Conservation (phyloP, 2,113 vertebrate species). For the Myrmecobius fasciatus region DNA sequence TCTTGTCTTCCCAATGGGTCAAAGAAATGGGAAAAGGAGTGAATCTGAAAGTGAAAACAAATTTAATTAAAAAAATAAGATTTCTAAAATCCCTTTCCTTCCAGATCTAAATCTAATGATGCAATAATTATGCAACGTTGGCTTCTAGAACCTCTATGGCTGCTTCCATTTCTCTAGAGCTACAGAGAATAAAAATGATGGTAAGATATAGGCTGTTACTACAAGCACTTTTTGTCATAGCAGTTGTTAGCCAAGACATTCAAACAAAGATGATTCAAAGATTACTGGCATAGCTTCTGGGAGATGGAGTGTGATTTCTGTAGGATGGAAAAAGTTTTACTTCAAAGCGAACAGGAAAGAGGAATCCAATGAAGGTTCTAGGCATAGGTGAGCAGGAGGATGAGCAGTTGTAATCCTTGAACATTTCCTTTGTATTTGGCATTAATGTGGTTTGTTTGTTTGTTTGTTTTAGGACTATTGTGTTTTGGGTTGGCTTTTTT, state of each 20-base stretch:
- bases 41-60: background rate
- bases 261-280: background rate
- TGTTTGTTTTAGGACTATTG: no score
- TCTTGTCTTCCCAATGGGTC: background rate
- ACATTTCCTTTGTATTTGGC: background rate
- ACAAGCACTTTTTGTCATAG: background rate
- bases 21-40: background rate
- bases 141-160: background rate
- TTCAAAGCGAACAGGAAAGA: background rate
- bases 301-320: background rate
- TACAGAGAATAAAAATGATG: background rate
- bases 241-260: background rate
- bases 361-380: background rate
- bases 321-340: no score
- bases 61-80: background rate
- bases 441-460: background rate
- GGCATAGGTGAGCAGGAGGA: background rate
- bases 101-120: background rate
- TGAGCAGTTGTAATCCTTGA: background rate
- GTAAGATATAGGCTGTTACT: background rate
- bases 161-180: background rate
- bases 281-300: background rate
- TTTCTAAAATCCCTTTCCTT: background rate
- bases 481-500: no score
- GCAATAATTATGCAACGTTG: background rate